These are phyloP conservation scores for Oriolus oriolus DNA, from an alignment of 2,113 vertebrate genomes.

Conservation along the genomic window DNA sequence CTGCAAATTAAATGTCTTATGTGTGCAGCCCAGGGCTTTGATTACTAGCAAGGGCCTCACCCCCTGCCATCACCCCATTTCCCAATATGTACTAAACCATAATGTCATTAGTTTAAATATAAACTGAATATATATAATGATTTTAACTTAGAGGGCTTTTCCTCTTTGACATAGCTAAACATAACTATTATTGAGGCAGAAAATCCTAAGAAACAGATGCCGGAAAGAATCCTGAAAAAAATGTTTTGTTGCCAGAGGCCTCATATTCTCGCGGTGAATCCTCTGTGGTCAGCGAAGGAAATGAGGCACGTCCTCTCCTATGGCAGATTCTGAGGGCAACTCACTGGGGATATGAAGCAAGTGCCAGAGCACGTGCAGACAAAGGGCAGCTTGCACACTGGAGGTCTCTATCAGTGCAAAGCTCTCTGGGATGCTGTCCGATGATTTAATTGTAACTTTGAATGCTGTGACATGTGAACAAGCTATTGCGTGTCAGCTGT, in stretches of 20 bases:
- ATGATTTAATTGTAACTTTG: conserved; percentile 34
- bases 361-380: background rate
- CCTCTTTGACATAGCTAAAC: background rate
- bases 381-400: background rate
- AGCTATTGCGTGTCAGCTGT: conserved; percentile 11
- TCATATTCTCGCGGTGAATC: rapidly evolving
- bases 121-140: background rate
- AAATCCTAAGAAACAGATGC: background rate
- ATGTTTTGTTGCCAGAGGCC: background rate
- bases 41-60: background rate
- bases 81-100: background rate
- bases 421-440: conserved; percentile 10
- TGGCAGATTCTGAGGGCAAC: background rate
- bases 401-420: background rate
- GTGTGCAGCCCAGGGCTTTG: background rate
- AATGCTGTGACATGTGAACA: conserved; percentile 42
- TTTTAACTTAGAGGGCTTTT: background rate
- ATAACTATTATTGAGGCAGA: background rate
- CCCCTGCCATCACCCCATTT: background rate
- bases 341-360: background rate
- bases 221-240: background rate
- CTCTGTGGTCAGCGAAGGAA: background rate
- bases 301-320: background rate
- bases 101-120: background rate
- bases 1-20: background rate